These are phyloP conservation scores for Sphaerophoria rueppellii DNA, from an alignment of 2,888 invertebrate species.

Conservation along the genomic window DNA sequence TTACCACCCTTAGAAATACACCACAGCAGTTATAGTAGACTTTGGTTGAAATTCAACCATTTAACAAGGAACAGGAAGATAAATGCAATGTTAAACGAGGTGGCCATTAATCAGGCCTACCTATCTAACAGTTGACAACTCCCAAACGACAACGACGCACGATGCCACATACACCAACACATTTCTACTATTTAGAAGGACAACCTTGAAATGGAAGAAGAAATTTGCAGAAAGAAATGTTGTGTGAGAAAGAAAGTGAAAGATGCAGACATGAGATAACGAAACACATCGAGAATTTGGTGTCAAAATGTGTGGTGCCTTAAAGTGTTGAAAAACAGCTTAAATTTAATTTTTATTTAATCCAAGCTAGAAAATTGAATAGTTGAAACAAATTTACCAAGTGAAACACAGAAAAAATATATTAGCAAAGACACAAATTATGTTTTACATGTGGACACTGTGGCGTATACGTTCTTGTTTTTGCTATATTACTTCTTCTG, in stretches of 20 bases:
- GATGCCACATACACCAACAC: neutral
- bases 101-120: constrained; percentile 66
- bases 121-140: constrained; percentile 52
- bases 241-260: no score
- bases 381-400: neutral
- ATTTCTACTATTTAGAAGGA: constrained; percentile 20
- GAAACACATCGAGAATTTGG: constrained; percentile 50
- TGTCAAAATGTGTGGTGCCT: constrained; percentile 1
- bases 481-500: neutral
- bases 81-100: constrained; percentile 64
- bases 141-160: constrained; percentile 20
- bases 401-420: neutral
- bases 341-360: constrained; percentile 11
- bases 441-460: neutral
- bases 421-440: neutral
- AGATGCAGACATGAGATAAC: constrained; percentile 60
- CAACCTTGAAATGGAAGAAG: constrained; percentile 7
- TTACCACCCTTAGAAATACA: constrained; percentile 21
- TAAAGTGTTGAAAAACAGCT: neutral
- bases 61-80: constrained; percentile 46
- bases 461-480: neutral
- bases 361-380: neutral
- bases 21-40: neutral
- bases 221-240: neutral
- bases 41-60: neutral